These are phyloP conservation scores for Opisthocomus hoazin DNA, from an alignment of 2,113 vertebrate species.

Conservation along the genomic window DNA sequence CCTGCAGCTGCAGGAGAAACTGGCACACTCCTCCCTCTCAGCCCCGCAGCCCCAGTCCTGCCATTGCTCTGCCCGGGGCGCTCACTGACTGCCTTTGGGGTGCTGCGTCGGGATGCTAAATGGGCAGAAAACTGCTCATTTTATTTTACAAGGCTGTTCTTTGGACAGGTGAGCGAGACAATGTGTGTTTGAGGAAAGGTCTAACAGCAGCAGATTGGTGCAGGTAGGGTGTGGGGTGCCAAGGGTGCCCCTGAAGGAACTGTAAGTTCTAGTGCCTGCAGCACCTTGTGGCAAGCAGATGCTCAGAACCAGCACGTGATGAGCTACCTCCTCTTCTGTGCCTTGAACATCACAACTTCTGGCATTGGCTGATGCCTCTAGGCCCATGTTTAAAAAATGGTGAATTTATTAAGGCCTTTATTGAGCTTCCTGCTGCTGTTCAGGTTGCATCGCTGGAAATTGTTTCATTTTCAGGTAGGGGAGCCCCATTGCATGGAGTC, in stretches of 20 bases:
- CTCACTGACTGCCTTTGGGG: neutral
- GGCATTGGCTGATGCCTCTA: neutral
- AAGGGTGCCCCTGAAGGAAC: neutral
- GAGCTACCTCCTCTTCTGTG: neutral
- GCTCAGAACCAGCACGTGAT: accelerated
- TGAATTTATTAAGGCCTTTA: neutral
- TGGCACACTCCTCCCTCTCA: accelerated
- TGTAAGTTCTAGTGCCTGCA: neutral
- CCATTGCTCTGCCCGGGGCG: neutral
- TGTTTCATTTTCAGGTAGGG: neutral
- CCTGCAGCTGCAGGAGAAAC: neutral
- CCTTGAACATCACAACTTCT: neutral
- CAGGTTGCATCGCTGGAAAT: neutral
- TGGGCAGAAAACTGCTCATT: accelerated
- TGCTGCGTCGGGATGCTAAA: too few species aligned
- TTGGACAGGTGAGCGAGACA: neutral
- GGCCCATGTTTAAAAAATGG: neutral
- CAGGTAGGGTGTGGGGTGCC: neutral
- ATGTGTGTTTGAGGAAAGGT: neutral
- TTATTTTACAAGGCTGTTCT: neutral
- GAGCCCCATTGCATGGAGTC: neutral
- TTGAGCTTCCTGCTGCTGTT: neutral
- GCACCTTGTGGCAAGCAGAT: neutral
- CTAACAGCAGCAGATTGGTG: neutral
- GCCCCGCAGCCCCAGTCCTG: neutral